Base-by-base conservation (phyloP, 2,797 vertebrate genomes). In the Arvicola amphibius region DNA sequence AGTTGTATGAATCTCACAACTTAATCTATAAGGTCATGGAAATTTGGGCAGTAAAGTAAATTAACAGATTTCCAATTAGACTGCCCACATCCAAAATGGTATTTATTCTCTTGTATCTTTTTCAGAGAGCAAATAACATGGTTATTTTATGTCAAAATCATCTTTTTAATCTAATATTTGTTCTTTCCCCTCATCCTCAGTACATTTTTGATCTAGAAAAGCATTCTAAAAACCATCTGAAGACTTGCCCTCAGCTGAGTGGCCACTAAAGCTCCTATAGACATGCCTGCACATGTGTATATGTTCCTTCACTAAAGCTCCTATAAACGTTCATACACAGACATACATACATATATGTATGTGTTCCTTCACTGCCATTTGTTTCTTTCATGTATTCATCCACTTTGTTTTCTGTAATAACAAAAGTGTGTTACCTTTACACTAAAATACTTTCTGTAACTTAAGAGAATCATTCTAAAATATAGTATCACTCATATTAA, bases 1-100 rank as follows among this genome's bases (percentile, higher is more conserved):
- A 94, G 90, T 51, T 90, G 23, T 56, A 46, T 56, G 7, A 90
- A 93, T 85, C 84, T 95, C 80, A 80, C 51, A 14, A 83, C 67
- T 92, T 92, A 88, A 92, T 96, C 76, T 95, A 7, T 86, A 77
- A 78, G 17, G 3, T 78, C 94, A 25, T 83, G 0, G 89, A 85
- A 89, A 93, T 73, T 56, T 87, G 87, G 34, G 7, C 37, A 76
- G 77, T 90, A 81, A 63, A 25, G 78, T 91, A 86, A 56, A 34
- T 85, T 78, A 80, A 29, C 9, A 79, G 71, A 43, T 43, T 92
- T 85, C 69, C 78, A 76, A 46, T 90, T 86, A 84, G 37, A 27
- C 67, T 43, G 73, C 94, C 69, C 74, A 29, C 27, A 77, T 91
- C 48, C 7, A 76, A 14, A 63, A 91, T 59, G 59, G 19, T n/a